Evolutionary conservation across 2,797 vertebrate genomes (phyloP).

Genomic region (Cygnus olor): DNA sequence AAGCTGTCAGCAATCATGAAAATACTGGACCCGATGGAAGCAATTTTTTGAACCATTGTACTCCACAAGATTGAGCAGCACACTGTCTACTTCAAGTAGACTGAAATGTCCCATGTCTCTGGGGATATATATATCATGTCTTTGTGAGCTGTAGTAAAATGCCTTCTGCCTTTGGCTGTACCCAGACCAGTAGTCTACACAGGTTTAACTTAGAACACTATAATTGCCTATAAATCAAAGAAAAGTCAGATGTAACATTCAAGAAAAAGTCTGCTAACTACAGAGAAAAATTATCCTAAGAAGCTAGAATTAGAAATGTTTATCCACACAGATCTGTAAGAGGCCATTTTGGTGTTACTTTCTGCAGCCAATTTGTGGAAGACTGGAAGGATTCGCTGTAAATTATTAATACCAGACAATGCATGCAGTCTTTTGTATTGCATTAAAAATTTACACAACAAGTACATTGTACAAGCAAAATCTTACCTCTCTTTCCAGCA

Average conservation of each 20-base stretch:
- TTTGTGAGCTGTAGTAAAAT: neutral
- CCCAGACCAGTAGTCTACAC: neutral
- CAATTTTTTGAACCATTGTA: neutral
- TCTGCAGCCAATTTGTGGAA: neutral
- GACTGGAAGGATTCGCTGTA: neutral
- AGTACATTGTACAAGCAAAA: neutral
- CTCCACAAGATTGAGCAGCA: neutral
- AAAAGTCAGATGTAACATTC: neutral
- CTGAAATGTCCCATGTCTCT: neutral
- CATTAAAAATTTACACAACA: slow-evolving; percentile 41
- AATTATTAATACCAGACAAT: slow-evolving; percentile 12
- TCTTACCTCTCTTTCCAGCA: neutral
- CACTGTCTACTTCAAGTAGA: neutral
- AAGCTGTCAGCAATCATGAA: neutral
- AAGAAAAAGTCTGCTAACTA: neutral
- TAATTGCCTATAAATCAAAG: neutral
- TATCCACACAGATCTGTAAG: neutral
- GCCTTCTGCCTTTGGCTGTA: neutral
- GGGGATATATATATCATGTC: neutral
- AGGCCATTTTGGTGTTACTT: neutral
- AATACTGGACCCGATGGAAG: neutral
- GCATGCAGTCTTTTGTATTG: neutral
- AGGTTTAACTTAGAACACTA: neutral
- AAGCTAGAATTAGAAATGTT: neutral
- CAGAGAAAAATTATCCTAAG: neutral